Base-by-base conservation (phyloP, 2,888 invertebrate species). In the Aquatica leii region DNA sequence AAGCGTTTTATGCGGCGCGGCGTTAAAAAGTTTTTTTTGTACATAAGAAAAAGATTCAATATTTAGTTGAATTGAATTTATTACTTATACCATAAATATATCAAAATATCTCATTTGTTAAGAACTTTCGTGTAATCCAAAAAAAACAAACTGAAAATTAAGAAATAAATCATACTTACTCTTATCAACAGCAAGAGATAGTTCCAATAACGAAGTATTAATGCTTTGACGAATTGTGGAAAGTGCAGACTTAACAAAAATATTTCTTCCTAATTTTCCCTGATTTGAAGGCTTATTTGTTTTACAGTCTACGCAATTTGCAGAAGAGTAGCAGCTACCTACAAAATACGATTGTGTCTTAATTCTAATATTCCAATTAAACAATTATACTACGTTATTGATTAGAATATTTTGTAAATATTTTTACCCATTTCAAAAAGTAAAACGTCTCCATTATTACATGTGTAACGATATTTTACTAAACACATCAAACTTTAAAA, bases 401-500 rank as follows among this genome's bases (percentile, higher is more conserved):
- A n/a, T n/a, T 8, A 9, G n/a, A 37, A n/a, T 37, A 9, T 5
- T 4, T 12, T 37, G 2, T 37, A 12, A 37, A 37, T 37, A 11
- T 37, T 41, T 53, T 53, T 60, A 54, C 60, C 60, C 54, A 60
- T 60, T 54, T 48, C n/a, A 37, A 24, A 35, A 20, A 14, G 37
- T 20, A 41, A 40, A 54, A 34, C 12, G 24, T 17, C 8, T 21
- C 49, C 60, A 60, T 59, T 34, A 14, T 60, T 49, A 54, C 18
- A 20, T n/a, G 3, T 15, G 8, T 14, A 40, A 31, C n/a, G 12
- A 41, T 34, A 11, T 15, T 46, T 49, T 43, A 46, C 15, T 24
- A 52, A 46, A 21, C 46, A 49, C 60, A 60, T 54, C 24, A 60
- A 60, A 48, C 60, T 54, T 60, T 48, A 54, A 48, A 20, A 54